Percentiles rank a stretch among this genome's conserved stretches.
Evolutionary conservation across 2,797 vertebrate genomes (phyloP).

Genomic region (Monodelphis domestica): DNA sequence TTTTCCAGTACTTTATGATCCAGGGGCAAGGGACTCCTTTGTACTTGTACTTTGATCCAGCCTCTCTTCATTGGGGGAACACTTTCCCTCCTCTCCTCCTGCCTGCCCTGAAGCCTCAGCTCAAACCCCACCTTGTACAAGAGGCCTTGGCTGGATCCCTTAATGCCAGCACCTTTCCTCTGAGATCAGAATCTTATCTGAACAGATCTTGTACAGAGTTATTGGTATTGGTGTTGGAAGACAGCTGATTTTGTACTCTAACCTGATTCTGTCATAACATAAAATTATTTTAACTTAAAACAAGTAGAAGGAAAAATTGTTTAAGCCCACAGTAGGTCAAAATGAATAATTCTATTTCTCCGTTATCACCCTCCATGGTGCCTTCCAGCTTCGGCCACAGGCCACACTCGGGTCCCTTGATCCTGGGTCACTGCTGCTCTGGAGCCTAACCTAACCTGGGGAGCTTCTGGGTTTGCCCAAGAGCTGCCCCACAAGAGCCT

Average conservation of each 20-base stretch:
- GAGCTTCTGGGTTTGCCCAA: neutral
- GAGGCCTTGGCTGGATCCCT: no score
- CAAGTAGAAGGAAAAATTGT: neutral
- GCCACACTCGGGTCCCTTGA: neutral
- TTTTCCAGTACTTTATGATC: neutral
- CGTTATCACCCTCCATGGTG: neutral
- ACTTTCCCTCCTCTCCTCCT: neutral
- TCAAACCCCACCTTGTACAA: neutral
- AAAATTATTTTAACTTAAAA: neutral
- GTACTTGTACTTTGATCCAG: neutral
- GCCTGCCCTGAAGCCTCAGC: neutral
- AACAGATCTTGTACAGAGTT: neutral
- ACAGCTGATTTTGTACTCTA: neutral
- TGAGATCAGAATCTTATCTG: neutral
- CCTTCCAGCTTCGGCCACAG: neutral
- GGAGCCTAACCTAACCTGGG: neutral
- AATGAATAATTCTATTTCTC: neutral
- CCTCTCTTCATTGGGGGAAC: neutral
- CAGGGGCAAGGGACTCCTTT: neutral
- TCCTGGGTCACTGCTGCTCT: no score
- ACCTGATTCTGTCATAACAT: neutral
- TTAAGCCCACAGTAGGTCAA: neutral
- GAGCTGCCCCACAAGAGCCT: neutral
- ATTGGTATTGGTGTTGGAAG: neutral
- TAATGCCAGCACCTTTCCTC: neutral